Evolutionary conservation across 2,888 invertebrate species (phyloP), one percentile per base, ranked within the genome.

Genomic region (Eristalis intricaria): DNA sequence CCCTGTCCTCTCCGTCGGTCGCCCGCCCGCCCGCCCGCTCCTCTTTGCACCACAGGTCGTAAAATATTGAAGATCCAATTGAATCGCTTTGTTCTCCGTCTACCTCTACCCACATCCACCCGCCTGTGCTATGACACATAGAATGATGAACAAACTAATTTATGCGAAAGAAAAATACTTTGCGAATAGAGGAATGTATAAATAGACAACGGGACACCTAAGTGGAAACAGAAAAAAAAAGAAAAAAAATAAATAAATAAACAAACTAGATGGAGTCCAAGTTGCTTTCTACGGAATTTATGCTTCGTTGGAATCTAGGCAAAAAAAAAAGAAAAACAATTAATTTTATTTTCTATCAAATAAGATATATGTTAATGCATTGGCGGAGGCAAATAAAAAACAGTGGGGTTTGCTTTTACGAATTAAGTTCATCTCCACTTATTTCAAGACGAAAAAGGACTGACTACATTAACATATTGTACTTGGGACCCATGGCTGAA

Each of bases 181-280:
- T 69, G 73, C 66, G 23, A 79, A 79, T 66, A 79, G 66, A 65
- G 2, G 35, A 60, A 79, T 60, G 26, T 80, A 80, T 73, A 80
- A 80, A 80, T 80, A 80, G 79, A 80, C 66, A 73, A 68, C 40
- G 73, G 66, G 73, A 61, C 73, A 60, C 73, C 73, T 61, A 73
- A 73, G 32, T 15, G 60, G 19, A 68, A 58, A 38, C 15, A 29
- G 61, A 19, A 13, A 60, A 43, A 11, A 15, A 26, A 13, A 11
- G 5, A 26, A 13, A 13, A 23, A 64, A 13, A 35, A 32, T 60
- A 66, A 43, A 60, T 23, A 23, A 60, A 26, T 29, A 64, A 7
- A 35, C 43, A 76, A 61, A 40, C 38, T 15, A 32, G 70, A 70
- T 63, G 38, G 64, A 73, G 66, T 66, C 61, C 32, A 73, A 61